These are phyloP conservation scores for Rotaria sp. DNA, from an alignment of 2,888 invertebrate species.

Conservation along the genomic window DNA sequence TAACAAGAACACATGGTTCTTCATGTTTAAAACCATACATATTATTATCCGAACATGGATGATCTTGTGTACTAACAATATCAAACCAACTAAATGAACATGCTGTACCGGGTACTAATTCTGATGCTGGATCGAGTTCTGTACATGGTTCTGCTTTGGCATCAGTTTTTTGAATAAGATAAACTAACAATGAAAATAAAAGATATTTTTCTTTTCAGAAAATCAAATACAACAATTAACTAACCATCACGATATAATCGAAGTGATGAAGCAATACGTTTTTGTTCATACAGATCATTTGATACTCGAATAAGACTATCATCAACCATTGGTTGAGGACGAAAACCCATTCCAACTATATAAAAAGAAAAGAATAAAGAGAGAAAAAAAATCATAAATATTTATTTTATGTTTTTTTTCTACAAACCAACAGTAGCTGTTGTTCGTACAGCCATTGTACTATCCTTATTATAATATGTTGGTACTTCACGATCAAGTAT, in stretches of 20 bases:
- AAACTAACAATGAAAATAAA: background rate
- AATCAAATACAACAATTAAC: background rate
- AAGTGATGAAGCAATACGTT: background rate
- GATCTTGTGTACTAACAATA: background rate
- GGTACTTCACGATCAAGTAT: background rate
- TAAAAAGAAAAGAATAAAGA: background rate
- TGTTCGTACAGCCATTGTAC: slow-evolving; percentile 11
- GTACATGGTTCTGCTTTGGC: background rate
- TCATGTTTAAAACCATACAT: background rate
- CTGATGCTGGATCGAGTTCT: background rate
- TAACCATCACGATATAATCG: background rate
- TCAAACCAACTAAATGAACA: background rate
- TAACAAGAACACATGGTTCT: background rate
- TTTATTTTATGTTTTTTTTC: background rate
- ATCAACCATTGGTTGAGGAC: background rate
- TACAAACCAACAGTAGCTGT: background rate
- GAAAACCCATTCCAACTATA: slow-evolving; percentile 9
- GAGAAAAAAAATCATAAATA: too few relatives aligned
- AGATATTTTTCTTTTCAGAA: background rate
- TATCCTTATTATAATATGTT: background rate
- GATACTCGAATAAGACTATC: background rate
- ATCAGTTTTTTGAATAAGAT: background rate
- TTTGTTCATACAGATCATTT: background rate
- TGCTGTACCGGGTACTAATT: background rate
- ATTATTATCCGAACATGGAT: slow-evolving; percentile 6